Evolutionary conservation across 2,113 vertebrate species (phyloP).

Genomic region (Passer domesticus): DNA sequence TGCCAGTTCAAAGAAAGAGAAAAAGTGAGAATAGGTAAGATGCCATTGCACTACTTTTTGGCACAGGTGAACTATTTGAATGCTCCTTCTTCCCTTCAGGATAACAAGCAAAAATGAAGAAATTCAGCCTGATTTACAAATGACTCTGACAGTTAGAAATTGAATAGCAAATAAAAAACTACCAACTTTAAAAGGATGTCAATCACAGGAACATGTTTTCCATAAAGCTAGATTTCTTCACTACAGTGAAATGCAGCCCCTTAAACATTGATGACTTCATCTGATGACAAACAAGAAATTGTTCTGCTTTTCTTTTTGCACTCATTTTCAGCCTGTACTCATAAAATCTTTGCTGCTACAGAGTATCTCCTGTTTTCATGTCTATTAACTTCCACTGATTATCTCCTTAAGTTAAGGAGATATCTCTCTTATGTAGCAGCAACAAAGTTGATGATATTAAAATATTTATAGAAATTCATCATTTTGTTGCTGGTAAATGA

Average conservation of each 20-base stretch:
- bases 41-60: neutral
- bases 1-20: neutral
- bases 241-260: neutral
- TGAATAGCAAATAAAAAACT: neutral
- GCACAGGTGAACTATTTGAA: neutral
- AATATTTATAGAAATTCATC: neutral
- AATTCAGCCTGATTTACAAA: neutral
- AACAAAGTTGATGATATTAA: neutral
- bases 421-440: neutral
- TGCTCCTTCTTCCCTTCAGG: neutral
- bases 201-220: neutral
- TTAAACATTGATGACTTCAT: neutral
- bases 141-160: neutral
- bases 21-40: neutral
- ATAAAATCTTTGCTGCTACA: neutral
- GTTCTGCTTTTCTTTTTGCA: neutral
- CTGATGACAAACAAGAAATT: neutral
- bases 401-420: neutral
- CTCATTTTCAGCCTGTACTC: neutral
- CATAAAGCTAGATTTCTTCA: neutral
- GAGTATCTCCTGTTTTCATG: neutral
- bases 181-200: neutral
- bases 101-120: neutral
- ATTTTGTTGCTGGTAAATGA: neutral
- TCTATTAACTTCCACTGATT: neutral